Evolutionary conservation across 2,888 invertebrate genomes (phyloP).

Genomic region (Agrotis ipsilon): DNA sequence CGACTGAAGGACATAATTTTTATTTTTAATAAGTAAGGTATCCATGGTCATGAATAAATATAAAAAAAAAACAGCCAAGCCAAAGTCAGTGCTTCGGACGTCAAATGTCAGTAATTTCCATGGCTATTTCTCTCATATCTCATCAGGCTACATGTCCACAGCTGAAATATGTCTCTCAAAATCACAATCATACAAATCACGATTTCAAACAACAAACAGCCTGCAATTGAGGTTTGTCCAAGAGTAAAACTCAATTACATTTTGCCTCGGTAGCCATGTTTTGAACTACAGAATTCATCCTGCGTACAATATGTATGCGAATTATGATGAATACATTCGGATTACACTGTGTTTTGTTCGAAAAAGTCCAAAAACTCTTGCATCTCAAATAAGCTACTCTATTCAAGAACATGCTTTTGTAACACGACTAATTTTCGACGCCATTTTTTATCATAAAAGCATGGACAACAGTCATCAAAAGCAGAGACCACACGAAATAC

Average conservation of each 20-base stretch:
- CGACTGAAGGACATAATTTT: too few relatives aligned
- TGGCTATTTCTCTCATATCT: too few relatives aligned
- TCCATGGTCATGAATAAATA: too few relatives aligned
- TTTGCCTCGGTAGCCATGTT: constrained; percentile 35
- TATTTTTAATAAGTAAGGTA: too few relatives aligned
- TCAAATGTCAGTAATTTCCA: too few relatives aligned
- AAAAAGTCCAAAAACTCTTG: background rate
- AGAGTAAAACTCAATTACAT: constrained; percentile 31
- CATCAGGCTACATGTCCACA: too few relatives aligned
- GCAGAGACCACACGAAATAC: background rate
- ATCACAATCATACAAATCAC: background rate
- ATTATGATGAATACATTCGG: constrained; percentile 29
- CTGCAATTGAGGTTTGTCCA: constrained; percentile 22
- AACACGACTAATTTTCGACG: background rate
- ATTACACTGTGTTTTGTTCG: background rate
- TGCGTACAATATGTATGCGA: constrained; percentile 13
- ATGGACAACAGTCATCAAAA: constrained; percentile 1
- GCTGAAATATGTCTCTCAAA: background rate
- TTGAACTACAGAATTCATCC: constrained; percentile 15
- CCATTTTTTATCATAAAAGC: background rate
- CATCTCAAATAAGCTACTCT: background rate
- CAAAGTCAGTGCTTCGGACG: too few relatives aligned
- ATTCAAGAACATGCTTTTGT: background rate
- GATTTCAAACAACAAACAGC: constrained; percentile 25
- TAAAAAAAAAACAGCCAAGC: too few relatives aligned